A percentile compares a stretch with the other conserved stretches of the same genome.
Conservation (phyloP, 2,113 vertebrate species). For the Okapia johnstoni region DNA sequence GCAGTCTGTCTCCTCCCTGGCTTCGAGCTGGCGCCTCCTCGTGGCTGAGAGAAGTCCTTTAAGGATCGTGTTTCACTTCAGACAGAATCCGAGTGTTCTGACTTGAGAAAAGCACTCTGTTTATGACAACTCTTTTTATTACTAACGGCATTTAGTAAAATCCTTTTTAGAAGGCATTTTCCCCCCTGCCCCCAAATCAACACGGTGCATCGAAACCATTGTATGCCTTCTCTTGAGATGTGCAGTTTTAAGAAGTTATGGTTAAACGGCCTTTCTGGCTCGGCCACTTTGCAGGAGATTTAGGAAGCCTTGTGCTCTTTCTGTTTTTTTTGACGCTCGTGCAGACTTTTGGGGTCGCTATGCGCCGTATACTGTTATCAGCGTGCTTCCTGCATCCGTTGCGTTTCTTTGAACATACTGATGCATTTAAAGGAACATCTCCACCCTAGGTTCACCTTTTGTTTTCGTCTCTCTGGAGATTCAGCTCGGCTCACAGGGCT, state of each 20-base stretch:
- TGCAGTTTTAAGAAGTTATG: slow-evolving; percentile 1
- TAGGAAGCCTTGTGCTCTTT: slow-evolving; percentile 61
- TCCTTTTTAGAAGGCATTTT: slow-evolving; percentile 53
- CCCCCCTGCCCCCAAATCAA: not conserved
- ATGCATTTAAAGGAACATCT: not conserved
- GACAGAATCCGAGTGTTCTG: not conserved
- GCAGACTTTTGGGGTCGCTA: not conserved
- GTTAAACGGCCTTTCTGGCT: slow-evolving; percentile 18
- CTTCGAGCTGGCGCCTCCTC: slow-evolving; percentile 34
- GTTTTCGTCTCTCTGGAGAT: slow-evolving; percentile 39
- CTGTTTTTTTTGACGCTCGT: slow-evolving; percentile 46
- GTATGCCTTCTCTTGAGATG: slow-evolving; percentile 76
- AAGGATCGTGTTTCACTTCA: slow-evolving; percentile 27
- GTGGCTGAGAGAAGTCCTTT: not conserved
- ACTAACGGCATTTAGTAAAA: slow-evolving; percentile 50
- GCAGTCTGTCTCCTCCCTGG: not conserved
- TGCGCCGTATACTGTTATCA: slow-evolving; percentile 33
- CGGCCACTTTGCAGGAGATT: slow-evolving; percentile 55
- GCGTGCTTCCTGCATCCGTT: not conserved
- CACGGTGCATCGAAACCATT: slow-evolving; percentile 76
- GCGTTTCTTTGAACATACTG: slow-evolving; percentile 27
- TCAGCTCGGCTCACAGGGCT: slow-evolving; percentile 55
- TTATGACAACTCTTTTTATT: slow-evolving; percentile 62
- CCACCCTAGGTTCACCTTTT: not conserved
- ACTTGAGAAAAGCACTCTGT: slow-evolving; percentile 42